Percentiles rank a stretch among this genome's conserved stretches.
Evolutionary conservation across 2,888 invertebrate genomes (phyloP).

Genomic region (Yponomeuta cagnagella): DNA sequence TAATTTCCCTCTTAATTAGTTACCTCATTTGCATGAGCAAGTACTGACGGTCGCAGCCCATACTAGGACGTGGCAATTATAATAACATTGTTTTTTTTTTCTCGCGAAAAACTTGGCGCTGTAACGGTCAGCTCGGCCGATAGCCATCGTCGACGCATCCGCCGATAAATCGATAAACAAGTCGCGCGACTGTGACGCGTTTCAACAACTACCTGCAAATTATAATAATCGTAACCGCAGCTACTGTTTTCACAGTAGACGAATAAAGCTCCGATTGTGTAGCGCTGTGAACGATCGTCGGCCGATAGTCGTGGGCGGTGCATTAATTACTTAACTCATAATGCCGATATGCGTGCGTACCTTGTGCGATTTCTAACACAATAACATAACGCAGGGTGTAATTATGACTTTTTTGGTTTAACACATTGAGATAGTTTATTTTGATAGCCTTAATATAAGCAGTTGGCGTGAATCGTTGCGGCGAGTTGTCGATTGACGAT

Average conservation of each 20-base stretch:
- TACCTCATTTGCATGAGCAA: slow-evolving; percentile 66
- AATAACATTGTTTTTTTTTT: slow-evolving; percentile 59
- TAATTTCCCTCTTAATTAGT: slow-evolving; percentile 67
- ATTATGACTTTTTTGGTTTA: slow-evolving; percentile 58
- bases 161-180: slow-evolving; percentile 70
- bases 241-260: slow-evolving; percentile 50
- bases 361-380: slow-evolving; percentile 60
- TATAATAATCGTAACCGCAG: slow-evolving; percentile 38
- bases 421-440: slow-evolving; percentile 55
- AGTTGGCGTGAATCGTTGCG: neutral
- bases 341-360: slow-evolving; percentile 66
- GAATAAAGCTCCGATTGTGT: slow-evolving; percentile 11
- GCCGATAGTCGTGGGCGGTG: slow-evolving; percentile 51
- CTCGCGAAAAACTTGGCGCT: slow-evolving; percentile 60
- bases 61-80: slow-evolving; percentile 70
- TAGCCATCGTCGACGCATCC: slow-evolving; percentile 62
- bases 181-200: slow-evolving; percentile 61
- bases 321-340: slow-evolving; percentile 71
- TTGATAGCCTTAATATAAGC: slow-evolving; percentile 37
- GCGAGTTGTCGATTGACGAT: neutral
- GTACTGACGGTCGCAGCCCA: slow-evolving; percentile 46
- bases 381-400: slow-evolving; percentile 39
- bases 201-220: slow-evolving; percentile 57
- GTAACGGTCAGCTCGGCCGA: slow-evolving; percentile 59
- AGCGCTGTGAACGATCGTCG: slow-evolving; percentile 46